Base-by-base conservation (phyloP, 2,888 invertebrate species). In the Chorisops tibialis region DNA sequence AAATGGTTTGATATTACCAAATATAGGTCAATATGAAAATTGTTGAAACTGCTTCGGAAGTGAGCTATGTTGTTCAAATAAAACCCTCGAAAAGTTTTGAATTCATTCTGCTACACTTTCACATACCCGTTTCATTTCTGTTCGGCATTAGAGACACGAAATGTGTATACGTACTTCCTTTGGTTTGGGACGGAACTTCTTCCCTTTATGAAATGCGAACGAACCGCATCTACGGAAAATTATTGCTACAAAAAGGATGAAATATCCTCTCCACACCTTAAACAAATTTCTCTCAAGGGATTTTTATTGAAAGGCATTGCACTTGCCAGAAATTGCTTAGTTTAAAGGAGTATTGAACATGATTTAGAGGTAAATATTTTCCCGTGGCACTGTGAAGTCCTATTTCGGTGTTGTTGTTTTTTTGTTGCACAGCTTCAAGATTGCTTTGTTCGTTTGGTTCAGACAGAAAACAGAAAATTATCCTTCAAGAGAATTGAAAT, bases 301-400 rank as follows among this genome's bases (percentile, higher is more conserved):
- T 59, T 63, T 63, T 24, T 18, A n/a, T 50, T 51, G 52, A 24
- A 49, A 58, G 51, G 38, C 37, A 63, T 59, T 59, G 59, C 51
- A 43, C 35, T 38, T 35, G 47, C 52, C 52, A 52, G 50, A 63
- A 59, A 63, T 63, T 63, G 63, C 43, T 63, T 59, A 63, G 52
- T 63, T 63, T 59, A 63, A 59, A 59, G 52, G 49, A 21, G 59
- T 59, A 63, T 63, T 58, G 63, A 63, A 59, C 43, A 63, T 63
- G 63, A 63, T 63, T 63, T 63, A 63, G 41, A 50, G 59, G 56
- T 45, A 56, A 56, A 30, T 39, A 56, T 43, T 43, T 56, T 39
- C 21, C n/a, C 19, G 7, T 22, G n/a, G 9, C 19, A 47, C 22
- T 18, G 43, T 16, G 47, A 47, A 21, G 19, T 9, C 47, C 7